phyloP scores from a whole-genome alignment of 2,888 invertebrate species.

The Sesamia inferens region DNA sequence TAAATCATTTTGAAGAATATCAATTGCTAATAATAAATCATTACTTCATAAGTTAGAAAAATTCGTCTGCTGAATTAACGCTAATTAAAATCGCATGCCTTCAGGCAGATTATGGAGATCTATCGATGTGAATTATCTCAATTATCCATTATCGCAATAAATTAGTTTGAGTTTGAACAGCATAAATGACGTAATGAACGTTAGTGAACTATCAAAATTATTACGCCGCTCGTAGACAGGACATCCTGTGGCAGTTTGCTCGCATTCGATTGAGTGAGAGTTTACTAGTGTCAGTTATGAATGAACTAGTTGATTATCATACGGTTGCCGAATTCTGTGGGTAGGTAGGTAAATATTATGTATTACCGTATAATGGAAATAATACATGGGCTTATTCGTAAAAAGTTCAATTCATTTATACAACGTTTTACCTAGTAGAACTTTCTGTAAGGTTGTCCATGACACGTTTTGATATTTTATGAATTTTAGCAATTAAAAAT shows the following conservation, averaged over 20 bases:
- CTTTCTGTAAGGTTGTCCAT: constrained; percentile 25
- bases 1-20: too few species aligned
- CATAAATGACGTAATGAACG: too few species aligned
- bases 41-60: too few species aligned
- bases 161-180: too few species aligned
- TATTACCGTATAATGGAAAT: constrained; percentile 20
- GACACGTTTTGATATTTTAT: constrained; percentile 49
- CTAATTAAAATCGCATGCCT: too few species aligned
- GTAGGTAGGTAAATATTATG: constrained; percentile 17
- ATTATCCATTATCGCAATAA: too few species aligned
- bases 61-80: too few species aligned
- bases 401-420: constrained; percentile 38
- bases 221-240: neutral
- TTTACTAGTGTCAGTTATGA: neutral
- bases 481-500: neutral
- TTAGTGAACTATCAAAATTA: too few species aligned
- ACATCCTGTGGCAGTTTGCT: neutral
- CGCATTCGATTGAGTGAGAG: neutral
- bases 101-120: too few species aligned
- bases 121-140: too few species aligned
- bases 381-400: constrained; percentile 15
- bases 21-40: too few species aligned
- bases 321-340: constrained; percentile 16
- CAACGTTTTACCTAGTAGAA: constrained; percentile 44
- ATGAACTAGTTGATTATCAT: constrained; percentile 12